A percentile compares a stretch with the other conserved stretches of the same genome.
phyloP scores from a whole-genome alignment of 2,797 vertebrate genomes.

The Cynopterus sphinx region DNA sequence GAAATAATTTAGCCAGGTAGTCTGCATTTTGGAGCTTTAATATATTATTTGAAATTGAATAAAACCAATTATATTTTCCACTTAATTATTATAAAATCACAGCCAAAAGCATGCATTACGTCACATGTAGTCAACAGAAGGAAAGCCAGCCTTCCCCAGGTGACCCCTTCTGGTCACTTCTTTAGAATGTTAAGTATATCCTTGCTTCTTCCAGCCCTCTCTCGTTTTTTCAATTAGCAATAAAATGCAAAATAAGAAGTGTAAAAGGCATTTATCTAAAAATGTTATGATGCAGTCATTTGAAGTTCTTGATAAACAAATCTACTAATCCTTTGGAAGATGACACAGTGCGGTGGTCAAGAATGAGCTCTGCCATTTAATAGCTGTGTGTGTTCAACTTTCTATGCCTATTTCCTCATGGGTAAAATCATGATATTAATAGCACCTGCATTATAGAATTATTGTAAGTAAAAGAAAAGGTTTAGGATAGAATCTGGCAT shows the following conservation, averaged over 20 bases:
- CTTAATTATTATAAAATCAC: constrained; percentile 14
- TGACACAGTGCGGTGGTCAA: neutral
- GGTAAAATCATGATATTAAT: neutral
- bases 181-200: neutral
- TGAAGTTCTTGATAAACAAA: neutral
- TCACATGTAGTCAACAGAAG: neutral
- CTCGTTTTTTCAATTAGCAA: neutral
- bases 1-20: constrained; percentile 8
- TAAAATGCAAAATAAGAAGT: neutral
- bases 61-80: neutral
- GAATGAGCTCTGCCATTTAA: neutral
- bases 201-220: neutral
- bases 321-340: neutral
- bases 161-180: neutral
- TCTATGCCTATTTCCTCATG: neutral
- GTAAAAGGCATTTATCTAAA: neutral
- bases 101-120: neutral
- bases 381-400: neutral
- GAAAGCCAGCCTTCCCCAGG: neutral
- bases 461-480: neutral
- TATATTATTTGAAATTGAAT: neutral
- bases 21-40: constrained; percentile 1
- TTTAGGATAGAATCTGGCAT: neutral
- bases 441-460: neutral
- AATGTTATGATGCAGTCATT: neutral